Evolutionary conservation across 2,113 vertebrate species (phyloP), one percentile per base, ranked within the genome.

Genomic region (Sinocyclocheilus grahami): DNA sequence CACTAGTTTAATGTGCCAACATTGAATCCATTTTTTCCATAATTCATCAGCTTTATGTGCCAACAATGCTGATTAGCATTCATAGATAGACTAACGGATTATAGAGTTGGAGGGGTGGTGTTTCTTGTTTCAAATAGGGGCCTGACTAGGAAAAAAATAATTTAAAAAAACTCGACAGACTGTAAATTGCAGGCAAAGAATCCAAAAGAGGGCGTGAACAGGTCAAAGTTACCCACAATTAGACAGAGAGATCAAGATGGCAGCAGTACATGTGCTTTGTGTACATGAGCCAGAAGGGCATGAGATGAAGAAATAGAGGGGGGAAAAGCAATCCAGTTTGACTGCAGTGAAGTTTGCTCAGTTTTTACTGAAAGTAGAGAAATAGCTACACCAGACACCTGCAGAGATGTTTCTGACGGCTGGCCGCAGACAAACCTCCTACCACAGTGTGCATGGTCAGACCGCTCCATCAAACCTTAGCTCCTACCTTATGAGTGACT

Each of bases 41-140:
- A 60, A 78, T 78, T 78, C 77, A 78, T 78, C 27, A 78, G 77
- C 53, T 55, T 60, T 78, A 60, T 78, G 53, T 78, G 77, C 77
- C 77, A 78, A 39, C 77, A 60, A 60, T 2, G 20, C 77, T 78
- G 53, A 37, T 78, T 78, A 37, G 53, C 53, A 78, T 78, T 37
- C 53, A 78, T 37, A 20, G 77, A 60, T n/a, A 78, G 53, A 55
- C 30, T 33, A 37, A 27, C 53, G 37, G 77, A 78, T 55, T 78
- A 78, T 55, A 53, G 30, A 37, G 77, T 62, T 80, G 55, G 33
- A 60, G 11, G 20, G 11, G 33, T 22, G 27, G 16, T 20, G 48
- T 72, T 72, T 42, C 69, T 72, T 72, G 18, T 72, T 72, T 72
- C 1, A 39, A 72, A 22, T 72, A 18, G 18, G 33, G 69, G 69